Evolutionary conservation across 2,888 invertebrate species (phyloP), one percentile per base, ranked within the genome.

Genomic region (Luperina testacea): DNA sequence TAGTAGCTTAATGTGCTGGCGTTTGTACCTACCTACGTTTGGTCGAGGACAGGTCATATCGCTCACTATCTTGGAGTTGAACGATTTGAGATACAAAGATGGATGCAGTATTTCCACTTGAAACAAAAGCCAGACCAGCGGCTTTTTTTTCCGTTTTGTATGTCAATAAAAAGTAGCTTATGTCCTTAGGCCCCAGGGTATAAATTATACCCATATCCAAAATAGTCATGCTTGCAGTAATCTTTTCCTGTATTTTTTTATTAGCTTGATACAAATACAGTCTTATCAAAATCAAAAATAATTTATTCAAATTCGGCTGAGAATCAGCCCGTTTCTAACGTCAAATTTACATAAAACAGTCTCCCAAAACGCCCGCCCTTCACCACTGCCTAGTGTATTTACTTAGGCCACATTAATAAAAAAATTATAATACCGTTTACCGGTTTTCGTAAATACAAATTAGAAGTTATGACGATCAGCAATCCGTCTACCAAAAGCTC

Each of bases 11-110:
- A 38, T 38, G 38, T 38, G 38, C 38, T 38, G 38, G 38, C 38
- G 4, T 38, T 4, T 38, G 5, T 67, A 38, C 38, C 38, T n/a
- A 45, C 20, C 63, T 65, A 67, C n/a, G 20, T 72, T 72, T 51
- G 65, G 57, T 71, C 59, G 77, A 78, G 70, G 70, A 65, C 84
- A 73, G 77, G 65, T 78, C 77, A 42, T 68, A 84, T 78, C 75
- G 67, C 75, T 81, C 72, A 81, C 75, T 48, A 73, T 64, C 81
- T 84, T 72, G 24, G 59, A 64, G 15, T 53, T 72, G 61, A 71
- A 65, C 38, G 45, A 13, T 72, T 63, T 73, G 1, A 27, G 1
- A 15, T 9, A 61, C n/a, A 77, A 42, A 51, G 1, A 38, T n/a
- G 2, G 15, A 38, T 4, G 7, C 72, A 84, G 85, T 75, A 81